Evolutionary conservation across 2,797 vertebrate genomes (phyloP).

Genomic region (Selene dorsalis): DNA sequence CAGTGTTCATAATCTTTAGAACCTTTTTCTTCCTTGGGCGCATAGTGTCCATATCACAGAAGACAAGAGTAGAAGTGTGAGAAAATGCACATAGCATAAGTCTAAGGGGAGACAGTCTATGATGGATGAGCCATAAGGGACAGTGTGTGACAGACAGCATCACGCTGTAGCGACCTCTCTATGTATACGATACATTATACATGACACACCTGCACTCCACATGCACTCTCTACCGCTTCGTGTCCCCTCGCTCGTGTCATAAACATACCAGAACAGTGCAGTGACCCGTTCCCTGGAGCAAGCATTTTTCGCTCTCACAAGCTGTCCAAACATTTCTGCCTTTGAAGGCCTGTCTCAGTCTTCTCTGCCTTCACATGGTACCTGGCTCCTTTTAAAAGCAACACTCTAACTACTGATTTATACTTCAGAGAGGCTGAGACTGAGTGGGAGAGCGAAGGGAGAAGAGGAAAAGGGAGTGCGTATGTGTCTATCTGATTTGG

Average conservation of each 20-base stretch:
- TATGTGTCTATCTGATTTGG: slow-evolving; percentile 23
- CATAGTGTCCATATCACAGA: slow-evolving; percentile 25
- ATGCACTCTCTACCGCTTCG: slow-evolving; percentile 28
- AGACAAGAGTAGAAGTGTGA: slow-evolving; percentile 20
- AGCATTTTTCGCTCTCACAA: slow-evolving; percentile 46
- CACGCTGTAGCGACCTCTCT: slow-evolving; percentile 41
- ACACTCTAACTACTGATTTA: slow-evolving; percentile 53
- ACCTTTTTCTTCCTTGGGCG: slow-evolving; percentile 24
- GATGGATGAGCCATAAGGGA: slow-evolving; percentile 43
- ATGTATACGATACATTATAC: slow-evolving; percentile 55
- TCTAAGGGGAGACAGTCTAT: slow-evolving; percentile 18
- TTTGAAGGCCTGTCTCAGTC: slow-evolving; percentile 54
- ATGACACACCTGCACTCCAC: slow-evolving; percentile 47
- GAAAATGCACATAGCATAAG: slow-evolving; percentile 20
- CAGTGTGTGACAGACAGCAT: slow-evolving; percentile 48
- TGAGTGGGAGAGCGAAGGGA: slow-evolving; percentile 41
- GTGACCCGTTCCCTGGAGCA: slow-evolving; percentile 54
- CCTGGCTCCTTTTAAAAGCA: slow-evolving; percentile 60
- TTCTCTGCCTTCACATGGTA: slow-evolving; percentile 44
- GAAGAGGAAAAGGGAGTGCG: slow-evolving; percentile 19
- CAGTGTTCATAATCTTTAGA: slow-evolving; percentile 49
- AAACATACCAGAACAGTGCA: slow-evolving; percentile 33
- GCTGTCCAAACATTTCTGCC: slow-evolving; percentile 65
- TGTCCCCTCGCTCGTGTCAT: slow-evolving; percentile 28
- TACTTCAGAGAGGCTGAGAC: slow-evolving; percentile 50